phyloP scores from a whole-genome alignment of 2,888 invertebrate species.

The Erebia palarica region DNA sequence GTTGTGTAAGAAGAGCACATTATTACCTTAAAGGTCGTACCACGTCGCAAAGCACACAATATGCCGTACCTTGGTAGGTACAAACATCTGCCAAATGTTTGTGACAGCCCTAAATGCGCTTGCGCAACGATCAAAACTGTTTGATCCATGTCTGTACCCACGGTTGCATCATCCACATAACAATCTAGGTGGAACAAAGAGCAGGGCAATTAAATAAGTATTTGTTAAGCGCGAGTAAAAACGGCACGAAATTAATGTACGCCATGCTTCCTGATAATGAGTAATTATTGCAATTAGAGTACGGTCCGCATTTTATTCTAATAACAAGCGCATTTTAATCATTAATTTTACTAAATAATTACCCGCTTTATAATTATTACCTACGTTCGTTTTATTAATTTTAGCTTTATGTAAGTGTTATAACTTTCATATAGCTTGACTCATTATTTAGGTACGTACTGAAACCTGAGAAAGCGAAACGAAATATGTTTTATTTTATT shows the following conservation, averaged over 20 bases:
- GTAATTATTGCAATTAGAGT: conserved; percentile 76
- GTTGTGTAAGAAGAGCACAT: too few species aligned
- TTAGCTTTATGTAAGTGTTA: conserved; percentile 38
- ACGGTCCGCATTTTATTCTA: conserved; percentile 56
- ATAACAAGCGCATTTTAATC: conserved; percentile 31
- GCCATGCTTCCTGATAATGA: conserved; percentile 76
- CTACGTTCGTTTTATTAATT: conserved; percentile 25
- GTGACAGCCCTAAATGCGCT: conserved; percentile 44
- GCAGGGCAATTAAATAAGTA: conserved; percentile 75
- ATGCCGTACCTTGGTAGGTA: too few species aligned
- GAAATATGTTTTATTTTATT: conserved; percentile 1
- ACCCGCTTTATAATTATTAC: conserved; percentile 24
- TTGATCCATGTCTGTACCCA: conserved; percentile 52
- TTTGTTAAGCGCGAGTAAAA: conserved; percentile 75
- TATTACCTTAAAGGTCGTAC: too few species aligned
- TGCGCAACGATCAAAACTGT: conserved; percentile 71
- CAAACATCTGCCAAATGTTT: background rate
- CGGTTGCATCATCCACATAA: conserved; percentile 64
- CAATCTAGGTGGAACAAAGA: conserved; percentile 73
- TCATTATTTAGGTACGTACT: background rate
- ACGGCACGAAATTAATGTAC: conserved; percentile 72
- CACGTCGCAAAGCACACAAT: too few species aligned
- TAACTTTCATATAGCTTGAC: background rate
- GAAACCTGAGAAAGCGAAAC: conserved; percentile 9
- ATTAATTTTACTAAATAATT: conserved; percentile 34